phyloP scores from a whole-genome alignment of 1,140 invertebrate genomes.

The Phymorhynchus buccinoides region DNA sequence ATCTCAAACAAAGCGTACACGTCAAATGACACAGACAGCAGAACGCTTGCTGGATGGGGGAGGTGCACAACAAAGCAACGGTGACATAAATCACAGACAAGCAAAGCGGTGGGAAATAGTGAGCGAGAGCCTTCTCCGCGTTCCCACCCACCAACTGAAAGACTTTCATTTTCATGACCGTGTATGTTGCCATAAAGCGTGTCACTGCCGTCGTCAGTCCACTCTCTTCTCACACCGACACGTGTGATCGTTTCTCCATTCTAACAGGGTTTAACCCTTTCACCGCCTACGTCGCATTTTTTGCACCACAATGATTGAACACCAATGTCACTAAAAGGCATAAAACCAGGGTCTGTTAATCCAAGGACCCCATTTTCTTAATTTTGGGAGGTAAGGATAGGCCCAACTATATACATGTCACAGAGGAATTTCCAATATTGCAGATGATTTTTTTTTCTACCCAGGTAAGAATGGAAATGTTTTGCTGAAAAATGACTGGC shows the following conservation, averaged over 20 bases:
- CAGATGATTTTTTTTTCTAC: too few species aligned
- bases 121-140: neutral
- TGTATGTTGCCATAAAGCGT: neutral
- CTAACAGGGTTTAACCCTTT: too few species aligned
- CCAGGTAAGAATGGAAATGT: too few species aligned
- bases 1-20: neutral
- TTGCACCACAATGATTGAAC: too few species aligned
- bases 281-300: neutral
- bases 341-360: too few species aligned
- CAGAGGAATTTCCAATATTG: too few species aligned
- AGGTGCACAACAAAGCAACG: neutral
- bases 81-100: neutral
- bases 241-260: neutral
- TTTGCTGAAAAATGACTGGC: too few species aligned
- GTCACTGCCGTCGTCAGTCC: neutral
- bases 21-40: neutral
- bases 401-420: too few species aligned
- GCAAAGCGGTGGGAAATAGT: neutral
- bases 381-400: too few species aligned
- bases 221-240: neutral
- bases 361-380: too few species aligned
- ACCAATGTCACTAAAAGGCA: too few species aligned
- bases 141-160: neutral
- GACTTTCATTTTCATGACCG: neutral
- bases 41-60: neutral